These are phyloP conservation scores for Gymnothorax reevesii DNA, from an alignment of 2,797 vertebrate species.

Conservation along the genomic window DNA sequence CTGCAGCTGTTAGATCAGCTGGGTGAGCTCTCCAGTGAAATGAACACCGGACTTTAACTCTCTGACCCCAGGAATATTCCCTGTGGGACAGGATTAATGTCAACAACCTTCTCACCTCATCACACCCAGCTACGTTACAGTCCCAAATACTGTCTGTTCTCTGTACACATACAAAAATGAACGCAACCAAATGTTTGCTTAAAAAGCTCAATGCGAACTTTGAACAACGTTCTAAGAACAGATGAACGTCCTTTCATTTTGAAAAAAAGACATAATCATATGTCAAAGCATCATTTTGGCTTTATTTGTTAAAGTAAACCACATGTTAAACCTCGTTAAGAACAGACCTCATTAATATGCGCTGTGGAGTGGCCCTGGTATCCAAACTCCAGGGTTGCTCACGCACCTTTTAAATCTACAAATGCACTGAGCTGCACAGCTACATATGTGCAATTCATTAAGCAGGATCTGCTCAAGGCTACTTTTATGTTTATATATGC, in stretches of 20 bases:
- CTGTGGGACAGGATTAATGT: too few relatives aligned
- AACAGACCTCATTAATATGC: conserved; percentile 15
- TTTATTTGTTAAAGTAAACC: conserved; percentile 29
- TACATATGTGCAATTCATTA: background rate
- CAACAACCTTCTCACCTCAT: too few relatives aligned
- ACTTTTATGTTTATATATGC: too few relatives aligned
- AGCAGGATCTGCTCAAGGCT: conserved; percentile 45
- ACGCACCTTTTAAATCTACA: background rate
- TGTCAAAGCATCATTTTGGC: background rate
- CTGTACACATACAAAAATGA: background rate
- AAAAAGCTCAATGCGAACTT: background rate
- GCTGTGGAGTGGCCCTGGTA: background rate
- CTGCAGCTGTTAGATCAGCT: too few relatives aligned
- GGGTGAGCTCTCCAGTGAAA: too few relatives aligned
- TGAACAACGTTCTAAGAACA: background rate
- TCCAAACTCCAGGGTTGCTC: conserved; percentile 13
- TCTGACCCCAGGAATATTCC: too few relatives aligned
- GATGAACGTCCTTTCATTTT: background rate
- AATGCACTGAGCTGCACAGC: background rate
- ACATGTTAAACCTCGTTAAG: conserved; percentile 29
- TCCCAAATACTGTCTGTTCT: too few relatives aligned
- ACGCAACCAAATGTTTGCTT: background rate
- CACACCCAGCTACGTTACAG: too few relatives aligned
- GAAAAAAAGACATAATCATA: background rate
- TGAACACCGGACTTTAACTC: too few relatives aligned